Evolutionary conservation across 2,113 vertebrate genomes (phyloP), one percentile per base, ranked within the genome.

Genomic region (Plecotus auritus): DNA sequence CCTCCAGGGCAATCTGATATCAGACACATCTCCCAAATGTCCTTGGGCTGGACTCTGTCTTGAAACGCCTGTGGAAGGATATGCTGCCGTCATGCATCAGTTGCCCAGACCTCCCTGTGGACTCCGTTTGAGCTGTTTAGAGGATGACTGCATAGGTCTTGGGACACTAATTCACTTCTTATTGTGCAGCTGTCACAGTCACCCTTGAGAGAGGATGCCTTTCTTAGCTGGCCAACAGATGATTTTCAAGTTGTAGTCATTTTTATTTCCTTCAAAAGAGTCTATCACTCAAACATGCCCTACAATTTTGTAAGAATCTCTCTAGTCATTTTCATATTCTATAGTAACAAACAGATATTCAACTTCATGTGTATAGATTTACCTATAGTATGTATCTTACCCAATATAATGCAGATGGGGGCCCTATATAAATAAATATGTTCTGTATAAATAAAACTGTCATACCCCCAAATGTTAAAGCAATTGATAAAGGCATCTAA

Each of bases 231-330:
- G 76, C 69, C 47, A 37, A 30, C 61, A 69, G 76, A 77, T 47
- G 23, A 84, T 42, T 42, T 70, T 85, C 70, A 61, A 89, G 51
- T 54, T 82, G 37, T 67, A 73, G 66, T 66, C 30, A 72, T 28
- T n/a, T 72, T 59, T 37, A 84, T 87, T 93, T 78, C 93, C 83
- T 90, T 78, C 69, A 56, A 82, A 82, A 66, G 42, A 90, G 45
- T 70, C 76, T 80, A 78, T n/a, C 26, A 78, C 40, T 95, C 37
- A 84, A 32, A 84, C 72, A 66, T 32, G 67, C 26, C 20, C 26
- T 64, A 72, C 0, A 35, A 23, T 64, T 86, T 54, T 82, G 14
- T 64, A 78, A 80, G 93, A 54, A 84, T 22, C 26, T 61, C 37
- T 90, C 64, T 22, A 73, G 37, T 4, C 35, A 47, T 59, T 95